Conservation (phyloP, 2,113 vertebrate genomes). For the Neotoma lepida region DNA sequence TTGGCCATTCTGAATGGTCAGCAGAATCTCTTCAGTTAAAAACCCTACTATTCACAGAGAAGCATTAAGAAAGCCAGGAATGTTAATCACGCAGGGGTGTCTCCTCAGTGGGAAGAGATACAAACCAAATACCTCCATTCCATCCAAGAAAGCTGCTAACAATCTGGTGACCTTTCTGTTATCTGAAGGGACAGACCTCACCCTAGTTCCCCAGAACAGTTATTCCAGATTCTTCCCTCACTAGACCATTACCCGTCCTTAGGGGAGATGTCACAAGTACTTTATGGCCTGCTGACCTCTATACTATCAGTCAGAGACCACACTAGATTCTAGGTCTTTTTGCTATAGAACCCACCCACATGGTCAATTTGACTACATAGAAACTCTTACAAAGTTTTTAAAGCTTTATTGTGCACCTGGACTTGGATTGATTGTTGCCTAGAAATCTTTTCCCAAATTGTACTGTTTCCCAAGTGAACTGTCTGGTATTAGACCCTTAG, state of each 20-base stretch:
- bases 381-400: no score
- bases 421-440: background rate
- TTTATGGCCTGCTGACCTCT: background rate
- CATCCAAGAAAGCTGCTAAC: background rate
- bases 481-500: no score
- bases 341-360: background rate
- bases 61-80: background rate
- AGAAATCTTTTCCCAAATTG: background rate
- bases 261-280: background rate
- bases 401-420: background rate
- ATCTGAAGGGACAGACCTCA: background rate
- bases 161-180: background rate
- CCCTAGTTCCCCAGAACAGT: background rate
- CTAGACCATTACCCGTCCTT: background rate
- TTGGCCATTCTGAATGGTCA: conserved; percentile 8
- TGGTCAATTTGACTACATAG: background rate
- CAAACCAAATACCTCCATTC: background rate
- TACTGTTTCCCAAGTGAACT: no score
- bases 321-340: background rate
- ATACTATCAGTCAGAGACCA: background rate
- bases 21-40: background rate
- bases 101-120: background rate
- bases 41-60: background rate
- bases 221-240: background rate
- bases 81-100: background rate